Base-by-base conservation (phyloP, 2,113 vertebrate species). In the Nyctereutes procyonoides region DNA sequence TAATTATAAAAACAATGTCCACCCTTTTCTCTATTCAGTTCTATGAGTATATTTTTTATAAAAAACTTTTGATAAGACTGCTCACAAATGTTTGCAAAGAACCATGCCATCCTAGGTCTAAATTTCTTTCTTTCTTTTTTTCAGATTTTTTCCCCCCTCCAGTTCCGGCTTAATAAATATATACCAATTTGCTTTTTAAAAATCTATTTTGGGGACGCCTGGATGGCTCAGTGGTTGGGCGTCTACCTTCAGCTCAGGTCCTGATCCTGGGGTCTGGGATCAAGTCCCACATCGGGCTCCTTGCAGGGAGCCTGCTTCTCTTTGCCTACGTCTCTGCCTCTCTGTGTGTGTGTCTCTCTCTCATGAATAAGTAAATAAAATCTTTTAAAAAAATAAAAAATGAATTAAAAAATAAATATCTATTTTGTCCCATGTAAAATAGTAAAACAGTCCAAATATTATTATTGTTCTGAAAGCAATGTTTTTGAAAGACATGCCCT, bases 81-180 rank as follows among this genome's bases (percentile, higher is more conserved):
- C 19, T 88, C 84, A 79, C 32, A 95, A 65, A 58, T 88, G 48
- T 63, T 85, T 92, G n/a, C 19, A 92, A 97, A 88, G 86, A 69
- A 82, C 3, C 22, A 4, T 32, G 12, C 79, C 16, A 80, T 83
- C 62, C 2, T 62, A 62, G 83, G 43, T 55, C n/a, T 93, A 84
- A 90, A 93, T 90, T 90, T 88, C 20, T 30, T 79, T 67, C 22
- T 38, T 71, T 71, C 2, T 74, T 74, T 65, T 69, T 76, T 95
- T 86, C 69, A 55, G 20, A 60, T 56, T 77, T 79, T 89, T 80
- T 71, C 62, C 8, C 0, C 0, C 20, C 32, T 96, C 56, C 28
- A 93, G 62, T 79, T 92, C 24, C 80, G 28, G 26, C 19, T 92
- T 95, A 65, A 85, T 69, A 92, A 94, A 90, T 19, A 82, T 76